Conservation (phyloP, 2,797 vertebrate species). For the Sebastes cheni region DNA sequence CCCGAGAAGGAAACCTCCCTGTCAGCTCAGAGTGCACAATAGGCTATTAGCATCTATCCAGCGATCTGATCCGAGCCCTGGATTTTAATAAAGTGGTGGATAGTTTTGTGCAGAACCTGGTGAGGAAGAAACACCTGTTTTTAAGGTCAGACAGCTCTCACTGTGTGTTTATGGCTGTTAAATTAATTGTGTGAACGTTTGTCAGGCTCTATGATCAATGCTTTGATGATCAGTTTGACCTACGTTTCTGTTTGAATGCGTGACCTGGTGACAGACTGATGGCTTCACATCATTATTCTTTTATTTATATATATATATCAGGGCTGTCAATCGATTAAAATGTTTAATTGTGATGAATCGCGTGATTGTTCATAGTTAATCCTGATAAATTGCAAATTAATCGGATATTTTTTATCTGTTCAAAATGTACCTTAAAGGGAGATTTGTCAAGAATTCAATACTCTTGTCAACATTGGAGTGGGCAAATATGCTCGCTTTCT, state of each 20-base stretch:
- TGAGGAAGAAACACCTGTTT: background rate
- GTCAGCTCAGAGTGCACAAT: background rate
- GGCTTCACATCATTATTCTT: background rate
- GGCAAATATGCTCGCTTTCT: too few species aligned
- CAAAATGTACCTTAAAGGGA: too few species aligned
- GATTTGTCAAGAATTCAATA: too few species aligned
- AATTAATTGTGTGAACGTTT: background rate
- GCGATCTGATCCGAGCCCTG: background rate
- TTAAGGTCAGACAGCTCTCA: background rate
- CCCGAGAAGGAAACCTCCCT: background rate
- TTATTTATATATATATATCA: too few species aligned
- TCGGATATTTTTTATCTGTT: accelerated
- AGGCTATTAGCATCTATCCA: background rate
- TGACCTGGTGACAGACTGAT: background rate
- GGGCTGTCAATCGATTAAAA: too few species aligned
- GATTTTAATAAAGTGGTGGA: background rate
- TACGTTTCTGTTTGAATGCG: background rate
- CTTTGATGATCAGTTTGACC: background rate
- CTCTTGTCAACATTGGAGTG: too few species aligned
- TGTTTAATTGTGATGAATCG: too few species aligned
- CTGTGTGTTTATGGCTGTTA: background rate
- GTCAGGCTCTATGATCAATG: background rate
- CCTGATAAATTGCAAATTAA: too few species aligned
- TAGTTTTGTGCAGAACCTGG: background rate
- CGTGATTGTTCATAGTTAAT: too few species aligned